Percentiles rank a stretch among this genome's conserved stretches.
Conservation (phyloP, 1,140 invertebrate species). For the Aphelinus certus region DNA sequence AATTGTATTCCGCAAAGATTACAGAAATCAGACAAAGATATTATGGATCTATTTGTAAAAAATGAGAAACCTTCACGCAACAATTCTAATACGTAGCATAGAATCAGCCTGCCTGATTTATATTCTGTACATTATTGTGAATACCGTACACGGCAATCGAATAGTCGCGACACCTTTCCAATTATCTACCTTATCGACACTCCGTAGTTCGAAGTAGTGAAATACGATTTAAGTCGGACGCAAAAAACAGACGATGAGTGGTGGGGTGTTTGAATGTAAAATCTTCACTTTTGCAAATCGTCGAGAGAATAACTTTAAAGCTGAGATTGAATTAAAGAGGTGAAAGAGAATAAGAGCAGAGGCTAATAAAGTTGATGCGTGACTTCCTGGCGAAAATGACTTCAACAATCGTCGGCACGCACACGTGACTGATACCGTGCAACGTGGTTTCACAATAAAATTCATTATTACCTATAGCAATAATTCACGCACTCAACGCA, state of each 20-base stretch:
- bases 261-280: background rate
- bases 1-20: no score
- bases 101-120: no score
- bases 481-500: no score
- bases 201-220: background rate
- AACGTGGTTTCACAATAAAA: background rate
- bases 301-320: no score
- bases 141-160: no score
- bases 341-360: background rate
- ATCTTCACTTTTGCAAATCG: background rate
- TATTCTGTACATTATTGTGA: no score
- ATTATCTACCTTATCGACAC: no score
- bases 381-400: constrained; percentile 22
- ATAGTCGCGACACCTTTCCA: no score
- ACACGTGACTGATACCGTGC: constrained; percentile 1
- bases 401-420: background rate
- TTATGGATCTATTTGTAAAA: no score
- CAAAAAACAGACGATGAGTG: background rate
- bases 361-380: background rate
- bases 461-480: background rate
- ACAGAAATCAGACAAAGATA: no score
- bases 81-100: no score
- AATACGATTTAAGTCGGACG: background rate
- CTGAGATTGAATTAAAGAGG: background rate
- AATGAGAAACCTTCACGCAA: no score